Conservation (phyloP, 2,888 invertebrate genomes). For the Notodonta dromedarius region DNA sequence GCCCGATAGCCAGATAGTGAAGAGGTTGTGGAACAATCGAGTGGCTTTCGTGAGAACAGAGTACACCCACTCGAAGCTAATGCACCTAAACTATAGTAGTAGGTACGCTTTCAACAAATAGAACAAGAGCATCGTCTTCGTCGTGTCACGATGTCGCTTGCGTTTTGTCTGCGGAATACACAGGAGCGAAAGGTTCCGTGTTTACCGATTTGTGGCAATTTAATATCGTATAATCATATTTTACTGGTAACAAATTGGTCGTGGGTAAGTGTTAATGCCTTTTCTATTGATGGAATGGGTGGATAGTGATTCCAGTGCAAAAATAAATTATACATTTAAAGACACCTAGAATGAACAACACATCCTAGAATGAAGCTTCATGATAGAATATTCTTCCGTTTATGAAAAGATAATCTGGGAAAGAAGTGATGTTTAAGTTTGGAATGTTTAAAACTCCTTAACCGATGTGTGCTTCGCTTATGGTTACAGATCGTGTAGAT, state of each 20-base stretch:
- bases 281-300: no score
- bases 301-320: no score
- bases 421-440: not conserved
- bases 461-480: not conserved
- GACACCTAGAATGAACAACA: no score
- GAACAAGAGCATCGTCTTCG: conserved; percentile 32
- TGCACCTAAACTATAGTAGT: conserved; percentile 43
- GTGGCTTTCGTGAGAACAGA: conserved; percentile 74
- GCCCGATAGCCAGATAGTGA: conserved; percentile 75
- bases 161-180: conserved; percentile 28
- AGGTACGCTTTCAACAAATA: conserved; percentile 41
- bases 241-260: no score
- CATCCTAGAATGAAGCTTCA: no score
- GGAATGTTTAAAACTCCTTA: conserved; percentile 1
- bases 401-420: no score
- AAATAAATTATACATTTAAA: not conserved
- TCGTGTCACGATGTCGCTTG: conserved; percentile 36
- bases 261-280: no score
- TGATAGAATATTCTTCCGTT: no score
- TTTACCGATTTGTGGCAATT: not conserved
- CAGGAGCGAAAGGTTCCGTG: not conserved
- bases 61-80: conserved; percentile 52
- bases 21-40: conserved; percentile 76
- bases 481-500: not conserved
- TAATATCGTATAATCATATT: not conserved